A percentile compares a stretch with the other conserved stretches of the same genome.
These are phyloP conservation scores for Cephonodes hylas DNA, from an alignment of 2,888 invertebrate species.

Conservation along the genomic window DNA sequence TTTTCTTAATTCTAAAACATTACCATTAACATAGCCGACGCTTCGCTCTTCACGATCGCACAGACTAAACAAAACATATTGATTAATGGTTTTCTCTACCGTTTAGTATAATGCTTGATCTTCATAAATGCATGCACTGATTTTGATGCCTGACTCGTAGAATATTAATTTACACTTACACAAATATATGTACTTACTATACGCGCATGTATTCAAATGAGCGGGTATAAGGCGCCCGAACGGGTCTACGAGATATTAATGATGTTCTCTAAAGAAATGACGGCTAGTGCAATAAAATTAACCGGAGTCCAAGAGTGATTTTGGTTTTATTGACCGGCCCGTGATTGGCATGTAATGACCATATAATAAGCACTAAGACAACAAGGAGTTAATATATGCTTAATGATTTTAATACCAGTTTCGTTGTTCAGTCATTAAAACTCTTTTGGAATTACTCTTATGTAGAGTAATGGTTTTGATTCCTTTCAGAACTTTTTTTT, in stretches of 20 bases:
- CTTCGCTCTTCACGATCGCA: too few species aligned
- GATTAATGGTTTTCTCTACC: too few species aligned
- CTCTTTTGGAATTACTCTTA: too few species aligned
- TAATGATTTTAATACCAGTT: not conserved
- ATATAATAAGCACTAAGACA: not conserved
- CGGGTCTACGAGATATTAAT: not conserved
- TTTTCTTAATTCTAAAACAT: too few species aligned
- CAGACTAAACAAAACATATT: too few species aligned
- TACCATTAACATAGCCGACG: too few species aligned
- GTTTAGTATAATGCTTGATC: too few species aligned
- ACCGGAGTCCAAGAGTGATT: not conserved
- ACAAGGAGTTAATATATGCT: not conserved
- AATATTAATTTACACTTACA: not conserved
- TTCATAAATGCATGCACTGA: too few species aligned
- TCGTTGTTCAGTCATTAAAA: too few species aligned
- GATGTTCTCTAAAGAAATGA: not conserved
- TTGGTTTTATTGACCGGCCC: not conserved
- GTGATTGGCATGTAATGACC: constrained; percentile 1
- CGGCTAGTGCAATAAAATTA: not conserved
- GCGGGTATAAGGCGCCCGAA: not conserved
- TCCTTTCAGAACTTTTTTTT: too few species aligned
- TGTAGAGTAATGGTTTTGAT: too few species aligned
- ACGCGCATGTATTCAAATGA: not conserved
- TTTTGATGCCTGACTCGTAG: not conserved
- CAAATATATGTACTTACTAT: not conserved